A percentile compares a stretch with the other conserved stretches of the same genome.
Evolutionary conservation across 2,888 invertebrate genomes (phyloP).

Genomic region (Dynastes grantii): DNA sequence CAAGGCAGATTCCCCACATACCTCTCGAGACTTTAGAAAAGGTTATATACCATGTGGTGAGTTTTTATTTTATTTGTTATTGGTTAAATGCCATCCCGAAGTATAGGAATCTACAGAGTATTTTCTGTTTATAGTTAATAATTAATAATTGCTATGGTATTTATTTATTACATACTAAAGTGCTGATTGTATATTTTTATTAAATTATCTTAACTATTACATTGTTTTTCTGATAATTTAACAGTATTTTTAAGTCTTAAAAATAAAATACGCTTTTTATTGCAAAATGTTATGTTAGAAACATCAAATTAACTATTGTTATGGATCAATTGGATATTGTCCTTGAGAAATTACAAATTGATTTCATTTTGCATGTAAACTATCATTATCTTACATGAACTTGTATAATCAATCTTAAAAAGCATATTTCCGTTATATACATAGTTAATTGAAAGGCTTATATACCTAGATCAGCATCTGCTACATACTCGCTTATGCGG

Average conservation of each 20-base stretch:
- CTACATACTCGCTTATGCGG: no score
- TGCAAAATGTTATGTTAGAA: background rate
- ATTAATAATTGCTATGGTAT: background rate
- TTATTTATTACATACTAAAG: background rate
- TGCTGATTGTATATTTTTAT: background rate
- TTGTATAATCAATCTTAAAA: no score
- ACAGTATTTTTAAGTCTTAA: no score
- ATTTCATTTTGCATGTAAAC: background rate
- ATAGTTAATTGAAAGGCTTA: no score
- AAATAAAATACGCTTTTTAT: no score
- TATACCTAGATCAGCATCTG: no score
- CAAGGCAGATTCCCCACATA: constrained; percentile 67
- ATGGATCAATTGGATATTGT: background rate
- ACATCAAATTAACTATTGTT: background rate
- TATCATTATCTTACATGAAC: background rate
- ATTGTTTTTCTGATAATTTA: no score
- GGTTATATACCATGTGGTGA: constrained; percentile 69
- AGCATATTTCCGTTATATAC: no score
- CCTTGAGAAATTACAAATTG: no score
- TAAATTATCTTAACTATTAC: no score
- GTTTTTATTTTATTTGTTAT: constrained; percentile 54
- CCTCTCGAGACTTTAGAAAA: constrained; percentile 67
- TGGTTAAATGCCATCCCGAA: background rate
- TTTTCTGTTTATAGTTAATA: no score
- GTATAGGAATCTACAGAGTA: background rate